Percentiles rank a stretch among this genome's conserved stretches.
Evolutionary conservation across 1,140 invertebrate species (phyloP).

Genomic region (Aphis gossypii): DNA sequence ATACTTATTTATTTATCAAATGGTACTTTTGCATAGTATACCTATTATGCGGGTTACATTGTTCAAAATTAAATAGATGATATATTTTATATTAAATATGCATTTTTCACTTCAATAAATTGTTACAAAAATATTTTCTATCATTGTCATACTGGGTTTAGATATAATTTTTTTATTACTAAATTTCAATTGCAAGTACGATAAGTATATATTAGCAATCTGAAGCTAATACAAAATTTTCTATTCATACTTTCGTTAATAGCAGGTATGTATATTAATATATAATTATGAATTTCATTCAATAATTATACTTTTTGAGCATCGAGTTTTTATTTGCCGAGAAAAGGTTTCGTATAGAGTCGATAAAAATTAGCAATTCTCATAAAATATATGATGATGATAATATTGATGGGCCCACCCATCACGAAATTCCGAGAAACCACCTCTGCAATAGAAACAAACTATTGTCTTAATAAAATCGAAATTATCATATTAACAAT

Average conservation of each 20-base stretch:
- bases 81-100: neutral
- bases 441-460: neutral
- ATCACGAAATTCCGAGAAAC: neutral
- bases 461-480: constrained; percentile 31
- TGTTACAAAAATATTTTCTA: neutral
- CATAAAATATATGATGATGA: neutral
- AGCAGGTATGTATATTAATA: neutral
- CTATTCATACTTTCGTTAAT: neutral
- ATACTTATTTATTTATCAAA: neutral
- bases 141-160: neutral
- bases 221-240: neutral
- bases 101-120: neutral
- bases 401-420: neutral
- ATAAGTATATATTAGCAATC: neutral
- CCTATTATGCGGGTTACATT: neutral
- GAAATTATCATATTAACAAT: constrained; percentile 41
- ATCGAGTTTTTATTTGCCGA: neutral
- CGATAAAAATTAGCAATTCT: neutral
- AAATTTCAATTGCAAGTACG: neutral
- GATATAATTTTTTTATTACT: neutral
- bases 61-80: neutral
- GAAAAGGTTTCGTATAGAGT: neutral
- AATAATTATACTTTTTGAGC: neutral
- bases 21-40: neutral
- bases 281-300: neutral